Percentiles rank a stretch among this genome's conserved stretches.
Conservation (phyloP, 2,888 invertebrate genomes). For the Rosalia funebris region DNA sequence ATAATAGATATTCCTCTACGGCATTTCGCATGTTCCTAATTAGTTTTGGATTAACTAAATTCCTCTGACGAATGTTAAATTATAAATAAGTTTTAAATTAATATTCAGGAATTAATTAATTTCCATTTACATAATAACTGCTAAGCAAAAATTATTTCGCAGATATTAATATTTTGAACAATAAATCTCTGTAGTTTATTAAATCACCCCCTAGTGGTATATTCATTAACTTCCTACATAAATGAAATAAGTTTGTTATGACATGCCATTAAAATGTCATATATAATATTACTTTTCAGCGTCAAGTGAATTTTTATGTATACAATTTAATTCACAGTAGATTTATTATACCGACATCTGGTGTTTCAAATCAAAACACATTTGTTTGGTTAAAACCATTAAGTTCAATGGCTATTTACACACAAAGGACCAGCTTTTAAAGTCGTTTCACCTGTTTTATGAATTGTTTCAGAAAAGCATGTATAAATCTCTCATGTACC, state of each 20-base stretch:
- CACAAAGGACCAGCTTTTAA: no score
- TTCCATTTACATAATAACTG: background rate
- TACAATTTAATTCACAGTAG: conserved; percentile 8
- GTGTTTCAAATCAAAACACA: background rate
- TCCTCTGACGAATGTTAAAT: conserved; percentile 1
- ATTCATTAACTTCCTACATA: conserved; percentile 15
- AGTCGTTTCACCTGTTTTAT: no score
- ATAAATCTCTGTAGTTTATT: conserved; percentile 18
- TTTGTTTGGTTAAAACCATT: conserved; percentile 4
- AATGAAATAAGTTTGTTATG: conserved; percentile 22
- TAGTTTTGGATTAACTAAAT: no score
- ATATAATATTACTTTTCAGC: conserved; percentile 6
- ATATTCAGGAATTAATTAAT: background rate
- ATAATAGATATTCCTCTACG: no score
- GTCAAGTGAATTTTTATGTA: conserved; percentile 16
- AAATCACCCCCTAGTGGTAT: conserved; percentile 18
- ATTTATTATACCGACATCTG: background rate
- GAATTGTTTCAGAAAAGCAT: no score
- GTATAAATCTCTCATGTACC: no score
- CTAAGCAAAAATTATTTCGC: background rate
- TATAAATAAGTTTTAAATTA: background rate
- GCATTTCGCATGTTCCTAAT: no score
- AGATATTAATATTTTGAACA: background rate
- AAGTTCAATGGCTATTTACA: conserved; percentile 8
- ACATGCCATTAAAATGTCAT: conserved; percentile 15